These are phyloP conservation scores for Burhinus bistriatus DNA, from an alignment of 2,113 vertebrate genomes.

Conservation along the genomic window DNA sequence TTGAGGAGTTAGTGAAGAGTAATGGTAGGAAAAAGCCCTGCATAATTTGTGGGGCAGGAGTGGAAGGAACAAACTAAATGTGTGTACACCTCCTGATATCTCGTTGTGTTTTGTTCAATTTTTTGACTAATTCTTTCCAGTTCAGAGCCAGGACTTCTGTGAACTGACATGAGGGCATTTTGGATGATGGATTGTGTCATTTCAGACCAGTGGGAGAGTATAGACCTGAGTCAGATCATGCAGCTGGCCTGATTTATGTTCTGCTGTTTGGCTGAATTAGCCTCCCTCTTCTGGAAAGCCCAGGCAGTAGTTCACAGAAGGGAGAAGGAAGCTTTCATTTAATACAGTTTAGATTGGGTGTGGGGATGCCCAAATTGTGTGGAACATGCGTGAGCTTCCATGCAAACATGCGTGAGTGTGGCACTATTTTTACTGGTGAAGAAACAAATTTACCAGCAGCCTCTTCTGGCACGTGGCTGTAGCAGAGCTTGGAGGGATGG, in stretches of 20 bases:
- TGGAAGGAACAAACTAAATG: not conserved
- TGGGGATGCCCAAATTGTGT: not conserved
- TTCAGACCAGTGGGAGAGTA: slow-evolving; percentile 24
- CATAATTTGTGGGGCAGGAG: not conserved
- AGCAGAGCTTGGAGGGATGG: not conserved
- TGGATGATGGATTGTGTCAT: slow-evolving; percentile 31
- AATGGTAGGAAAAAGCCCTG: not conserved
- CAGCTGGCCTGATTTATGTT: slow-evolving; percentile 43
- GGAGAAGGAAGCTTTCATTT: not conserved
- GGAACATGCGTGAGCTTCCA: not conserved
- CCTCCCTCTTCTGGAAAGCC: slow-evolving; percentile 29
- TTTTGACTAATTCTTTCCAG: not conserved
- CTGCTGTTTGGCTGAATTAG: not conserved
- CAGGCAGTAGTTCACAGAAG: not conserved
- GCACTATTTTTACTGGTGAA: not conserved
- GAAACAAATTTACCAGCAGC: not conserved
- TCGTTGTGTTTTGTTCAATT: not conserved
- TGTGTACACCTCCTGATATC: not conserved
- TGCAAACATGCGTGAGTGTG: not conserved
- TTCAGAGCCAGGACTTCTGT: not conserved
- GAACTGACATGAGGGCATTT: slow-evolving; percentile 20
- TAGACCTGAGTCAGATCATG: not conserved
- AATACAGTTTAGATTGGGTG: not conserved
- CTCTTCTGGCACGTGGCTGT: not conserved
- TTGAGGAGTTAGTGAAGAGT: not conserved